Conservation (phyloP, 64 coral and sea anemone genomes). For the Actinia tenebrosa region DNA sequence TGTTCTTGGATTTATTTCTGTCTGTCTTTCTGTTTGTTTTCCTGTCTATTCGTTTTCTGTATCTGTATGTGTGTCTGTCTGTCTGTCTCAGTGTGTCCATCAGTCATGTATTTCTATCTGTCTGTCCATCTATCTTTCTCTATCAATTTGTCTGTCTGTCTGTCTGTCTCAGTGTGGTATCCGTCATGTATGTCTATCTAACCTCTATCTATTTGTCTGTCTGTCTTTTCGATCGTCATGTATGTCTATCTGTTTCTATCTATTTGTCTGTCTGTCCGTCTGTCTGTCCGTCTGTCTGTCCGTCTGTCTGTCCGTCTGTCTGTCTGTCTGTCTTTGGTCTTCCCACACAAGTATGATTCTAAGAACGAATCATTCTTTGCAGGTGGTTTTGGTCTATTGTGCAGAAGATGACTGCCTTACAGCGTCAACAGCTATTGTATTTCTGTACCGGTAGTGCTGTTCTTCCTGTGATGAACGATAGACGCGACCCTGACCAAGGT, state of each 20-base stretch:
- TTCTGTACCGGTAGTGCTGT: conserved; percentile 86
- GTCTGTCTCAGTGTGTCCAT: not conserved
- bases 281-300: not conserved
- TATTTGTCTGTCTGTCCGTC: not conserved
- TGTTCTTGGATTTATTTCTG: too few relatives aligned
- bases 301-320: not conserved
- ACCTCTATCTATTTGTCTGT: not conserved
- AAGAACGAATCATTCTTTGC: not conserved
- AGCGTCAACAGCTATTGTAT: conserved; percentile 75
- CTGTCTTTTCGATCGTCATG: not conserved
- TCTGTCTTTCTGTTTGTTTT: not conserved
- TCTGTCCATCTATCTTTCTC: not conserved
- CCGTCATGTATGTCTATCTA: not conserved
- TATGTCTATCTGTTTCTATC: not conserved
- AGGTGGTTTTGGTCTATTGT: conserved; percentile 94
- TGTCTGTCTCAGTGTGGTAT: not conserved
- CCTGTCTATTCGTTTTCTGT: too few relatives aligned
- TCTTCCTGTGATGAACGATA: conserved; percentile 66
- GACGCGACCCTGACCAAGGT: conserved; percentile 88
- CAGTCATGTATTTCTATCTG: not conserved
- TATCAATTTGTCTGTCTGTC: not conserved
- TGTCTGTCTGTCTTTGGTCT: not conserved
- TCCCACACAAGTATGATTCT: too few relatives aligned
- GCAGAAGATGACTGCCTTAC: conserved; percentile 80
- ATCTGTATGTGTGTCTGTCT: not conserved